Conservation (phyloP, 1,140 invertebrate species). For the Cherax quadricarinatus region DNA sequence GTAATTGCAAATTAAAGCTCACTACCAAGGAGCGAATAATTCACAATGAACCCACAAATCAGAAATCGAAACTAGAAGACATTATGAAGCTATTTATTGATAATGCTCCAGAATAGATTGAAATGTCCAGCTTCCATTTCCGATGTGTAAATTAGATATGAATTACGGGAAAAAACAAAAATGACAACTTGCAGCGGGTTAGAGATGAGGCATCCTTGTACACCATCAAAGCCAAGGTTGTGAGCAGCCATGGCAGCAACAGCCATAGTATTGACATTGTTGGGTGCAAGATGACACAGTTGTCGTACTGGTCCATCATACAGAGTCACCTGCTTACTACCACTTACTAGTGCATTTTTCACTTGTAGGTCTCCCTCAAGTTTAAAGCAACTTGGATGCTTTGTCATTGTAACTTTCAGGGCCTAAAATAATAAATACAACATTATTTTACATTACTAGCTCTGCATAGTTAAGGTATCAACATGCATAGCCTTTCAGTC, state of each 20-base stretch:
- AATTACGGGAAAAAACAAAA: no score
- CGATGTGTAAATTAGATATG: no score
- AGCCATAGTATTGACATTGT: constrained; percentile 83
- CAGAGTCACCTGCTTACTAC: constrained; percentile 75
- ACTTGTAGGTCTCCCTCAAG: constrained; percentile 77
- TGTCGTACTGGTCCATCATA: constrained; percentile 80
- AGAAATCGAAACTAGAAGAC: no score
- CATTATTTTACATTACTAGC: not conserved
- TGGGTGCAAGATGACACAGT: constrained; percentile 81
- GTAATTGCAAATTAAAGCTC: not conserved
- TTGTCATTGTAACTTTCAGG: constrained; percentile 81
- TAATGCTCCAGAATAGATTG: no score
- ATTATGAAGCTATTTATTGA: no score
- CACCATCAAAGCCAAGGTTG: constrained; percentile 82
- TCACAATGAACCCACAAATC: no score
- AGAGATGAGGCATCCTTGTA: constrained; percentile 79
- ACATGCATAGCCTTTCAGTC: no score
- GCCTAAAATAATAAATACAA: constrained; percentile 75
- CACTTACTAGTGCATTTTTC: constrained; percentile 77
- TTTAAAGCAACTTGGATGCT: constrained; percentile 81
- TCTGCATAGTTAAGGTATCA: no score
- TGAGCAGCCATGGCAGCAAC: constrained; percentile 80
- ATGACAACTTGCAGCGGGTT: constrained; percentile 78
- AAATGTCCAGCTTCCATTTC: no score
- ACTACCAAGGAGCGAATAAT: no score